Conservation (phyloP, 2,113 vertebrate genomes). For the Sinocyclocheilus grahami region DNA sequence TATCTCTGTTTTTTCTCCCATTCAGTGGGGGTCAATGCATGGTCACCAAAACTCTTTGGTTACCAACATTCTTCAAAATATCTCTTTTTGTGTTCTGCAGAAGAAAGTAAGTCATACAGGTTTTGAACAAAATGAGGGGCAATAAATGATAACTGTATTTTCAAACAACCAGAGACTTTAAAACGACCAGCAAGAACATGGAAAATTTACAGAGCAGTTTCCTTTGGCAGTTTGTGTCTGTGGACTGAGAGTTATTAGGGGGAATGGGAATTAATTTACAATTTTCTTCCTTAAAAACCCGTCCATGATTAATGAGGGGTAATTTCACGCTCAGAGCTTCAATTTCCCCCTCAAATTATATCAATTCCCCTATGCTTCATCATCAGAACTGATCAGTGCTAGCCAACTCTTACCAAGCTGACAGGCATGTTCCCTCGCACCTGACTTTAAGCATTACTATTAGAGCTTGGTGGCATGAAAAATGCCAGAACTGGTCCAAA, state of each 20-base stretch:
- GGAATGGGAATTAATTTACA: slow-evolving; percentile 72
- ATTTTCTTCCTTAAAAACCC: slow-evolving; percentile 68
- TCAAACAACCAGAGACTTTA: neutral
- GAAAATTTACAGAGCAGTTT: slow-evolving; percentile 54
- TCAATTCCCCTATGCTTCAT: slow-evolving; percentile 69
- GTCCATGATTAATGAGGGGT: slow-evolving; percentile 78
- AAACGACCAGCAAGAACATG: slow-evolving; percentile 35
- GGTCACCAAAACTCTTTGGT: neutral
- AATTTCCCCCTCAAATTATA: slow-evolving; percentile 73
- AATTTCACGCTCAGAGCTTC: slow-evolving; percentile 80
- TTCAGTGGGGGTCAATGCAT: neutral
- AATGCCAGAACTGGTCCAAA: slow-evolving; percentile 34
- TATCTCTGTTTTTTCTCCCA: neutral
- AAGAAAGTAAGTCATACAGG: neutral
- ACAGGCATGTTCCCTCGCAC: slow-evolving; percentile 49
- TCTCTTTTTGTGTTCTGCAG: neutral
- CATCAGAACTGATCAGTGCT: slow-evolving; percentile 68
- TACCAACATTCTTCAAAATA: neutral
- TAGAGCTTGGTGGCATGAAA: slow-evolving; percentile 17
- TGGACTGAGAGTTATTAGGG: slow-evolving; percentile 65
- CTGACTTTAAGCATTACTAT: slow-evolving; percentile 44
- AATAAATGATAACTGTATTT: neutral
- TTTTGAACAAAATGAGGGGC: neutral
- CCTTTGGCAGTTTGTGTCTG: slow-evolving; percentile 43
- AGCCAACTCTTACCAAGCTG: slow-evolving; percentile 60